phyloP scores from a whole-genome alignment of 2,113 vertebrate genomes.

The Eolophus roseicapilla region DNA sequence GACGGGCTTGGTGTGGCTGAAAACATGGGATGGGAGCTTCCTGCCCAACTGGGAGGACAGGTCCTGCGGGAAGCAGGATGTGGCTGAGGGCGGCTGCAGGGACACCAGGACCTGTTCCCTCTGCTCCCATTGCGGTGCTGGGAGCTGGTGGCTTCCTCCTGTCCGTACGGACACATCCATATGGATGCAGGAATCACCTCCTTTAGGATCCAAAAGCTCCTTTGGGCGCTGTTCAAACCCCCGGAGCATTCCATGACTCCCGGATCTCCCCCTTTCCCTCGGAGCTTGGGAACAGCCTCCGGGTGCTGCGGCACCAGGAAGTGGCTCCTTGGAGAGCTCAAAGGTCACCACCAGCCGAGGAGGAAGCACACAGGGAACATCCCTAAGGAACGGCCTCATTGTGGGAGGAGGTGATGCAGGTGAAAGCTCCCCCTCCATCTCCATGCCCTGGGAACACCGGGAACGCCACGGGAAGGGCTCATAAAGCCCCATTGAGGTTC shows the following conservation, averaged over 20 bases:
- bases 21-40: background rate
- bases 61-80: background rate
- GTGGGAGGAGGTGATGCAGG: background rate
- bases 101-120: background rate
- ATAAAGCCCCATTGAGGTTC: slow-evolving; percentile 13
- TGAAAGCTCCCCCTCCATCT: background rate
- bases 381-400: background rate
- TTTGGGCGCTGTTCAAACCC: background rate
- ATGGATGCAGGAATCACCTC: background rate
- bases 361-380: background rate
- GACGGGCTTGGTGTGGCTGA: background rate
- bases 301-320: background rate
- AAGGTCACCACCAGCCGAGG: background rate
- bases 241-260: no score
- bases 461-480: background rate
- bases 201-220: no score
- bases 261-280: no score
- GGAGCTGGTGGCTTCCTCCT: background rate
- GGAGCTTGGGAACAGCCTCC: no score
- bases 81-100: background rate
- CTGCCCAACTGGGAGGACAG: background rate
- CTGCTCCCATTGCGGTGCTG: background rate
- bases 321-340: background rate
- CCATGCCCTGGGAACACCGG: background rate
- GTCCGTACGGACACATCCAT: background rate